Percentiles rank a stretch among this genome's conserved stretches.
These are phyloP conservation scores for Apodemia hepburni DNA, from an alignment of 2,888 invertebrate species.

Conservation along the genomic window DNA sequence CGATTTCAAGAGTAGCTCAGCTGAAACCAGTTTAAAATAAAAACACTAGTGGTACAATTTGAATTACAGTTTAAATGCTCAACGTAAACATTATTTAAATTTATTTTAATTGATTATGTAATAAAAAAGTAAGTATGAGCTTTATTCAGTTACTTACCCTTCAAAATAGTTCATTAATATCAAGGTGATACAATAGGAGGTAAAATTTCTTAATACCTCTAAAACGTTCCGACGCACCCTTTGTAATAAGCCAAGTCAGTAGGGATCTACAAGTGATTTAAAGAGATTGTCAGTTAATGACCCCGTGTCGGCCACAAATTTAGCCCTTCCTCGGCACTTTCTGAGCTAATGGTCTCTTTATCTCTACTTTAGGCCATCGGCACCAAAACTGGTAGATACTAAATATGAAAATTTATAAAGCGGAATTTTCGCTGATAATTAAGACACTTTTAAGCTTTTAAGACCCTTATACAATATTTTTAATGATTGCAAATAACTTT, in stretches of 20 bases:
- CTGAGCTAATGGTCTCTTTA: slow-evolving; percentile 45
- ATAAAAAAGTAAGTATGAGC: background rate
- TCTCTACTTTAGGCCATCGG: slow-evolving; percentile 37
- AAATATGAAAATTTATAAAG: slow-evolving; percentile 33
- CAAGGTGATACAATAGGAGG: slow-evolving; percentile 28
- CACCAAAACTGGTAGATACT: slow-evolving; percentile 30
- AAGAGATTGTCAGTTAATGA: slow-evolving; percentile 74
- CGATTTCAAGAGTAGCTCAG: too few species aligned
- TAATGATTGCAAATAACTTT: background rate
- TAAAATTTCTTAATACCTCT: slow-evolving; percentile 64
- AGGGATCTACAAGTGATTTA: slow-evolving; percentile 72
- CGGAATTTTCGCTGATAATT: slow-evolving; percentile 25
- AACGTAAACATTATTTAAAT: background rate
- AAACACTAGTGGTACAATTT: background rate
- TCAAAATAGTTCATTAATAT: slow-evolving; percentile 14
- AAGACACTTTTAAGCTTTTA: slow-evolving; percentile 25
- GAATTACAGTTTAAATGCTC: background rate
- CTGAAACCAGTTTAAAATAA: too few species aligned
- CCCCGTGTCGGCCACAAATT: slow-evolving; percentile 62
- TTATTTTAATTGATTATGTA: background rate
- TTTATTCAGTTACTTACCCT: background rate
- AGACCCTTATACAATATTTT: background rate
- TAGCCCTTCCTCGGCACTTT: slow-evolving; percentile 57
- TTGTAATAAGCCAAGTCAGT: slow-evolving; percentile 57
- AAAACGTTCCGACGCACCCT: slow-evolving; percentile 51